Percentiles rank a stretch among this genome's conserved stretches.
phyloP scores from a whole-genome alignment of 2,797 vertebrate genomes.

The Pseudochaenichthys georgianus region DNA sequence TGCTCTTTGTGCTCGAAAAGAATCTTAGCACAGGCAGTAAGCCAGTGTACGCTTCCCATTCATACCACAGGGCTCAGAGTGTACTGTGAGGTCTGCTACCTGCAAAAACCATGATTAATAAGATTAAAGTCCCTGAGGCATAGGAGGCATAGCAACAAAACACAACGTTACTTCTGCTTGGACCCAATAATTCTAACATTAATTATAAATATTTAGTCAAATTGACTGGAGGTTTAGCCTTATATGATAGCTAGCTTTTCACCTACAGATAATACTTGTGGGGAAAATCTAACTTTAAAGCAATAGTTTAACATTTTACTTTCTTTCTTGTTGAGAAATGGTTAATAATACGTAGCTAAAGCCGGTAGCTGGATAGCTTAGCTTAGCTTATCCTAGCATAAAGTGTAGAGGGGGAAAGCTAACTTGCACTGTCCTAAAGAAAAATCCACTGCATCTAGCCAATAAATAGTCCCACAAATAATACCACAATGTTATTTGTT shows the following conservation, averaged over 20 bases:
- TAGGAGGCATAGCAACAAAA: background rate
- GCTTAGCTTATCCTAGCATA: background rate
- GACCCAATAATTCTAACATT: background rate
- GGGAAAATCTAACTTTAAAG: background rate
- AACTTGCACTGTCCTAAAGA: background rate
- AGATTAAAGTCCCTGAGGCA: background rate
- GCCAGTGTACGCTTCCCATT: slow-evolving; percentile 57
- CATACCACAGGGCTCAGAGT: slow-evolving; percentile 55
- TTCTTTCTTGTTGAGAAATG: background rate
- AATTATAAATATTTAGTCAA: background rate
- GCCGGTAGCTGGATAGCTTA: background rate
- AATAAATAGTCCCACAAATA: background rate
- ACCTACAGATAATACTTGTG: background rate
- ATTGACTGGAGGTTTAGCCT: background rate
- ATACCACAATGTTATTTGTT: background rate
- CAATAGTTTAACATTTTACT: background rate
- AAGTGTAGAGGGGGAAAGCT: background rate
- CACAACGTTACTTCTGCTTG: too few relatives aligned
- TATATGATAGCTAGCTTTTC: background rate
- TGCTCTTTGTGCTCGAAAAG: slow-evolving; percentile 71
- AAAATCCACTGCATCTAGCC: background rate
- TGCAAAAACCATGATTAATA: slow-evolving; percentile 31
- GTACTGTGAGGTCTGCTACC: slow-evolving; percentile 48
- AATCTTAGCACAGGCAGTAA: slow-evolving; percentile 60
- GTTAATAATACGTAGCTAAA: background rate